phyloP scores from a whole-genome alignment of 2,888 invertebrate species.

The Nebria brevicollis region DNA sequence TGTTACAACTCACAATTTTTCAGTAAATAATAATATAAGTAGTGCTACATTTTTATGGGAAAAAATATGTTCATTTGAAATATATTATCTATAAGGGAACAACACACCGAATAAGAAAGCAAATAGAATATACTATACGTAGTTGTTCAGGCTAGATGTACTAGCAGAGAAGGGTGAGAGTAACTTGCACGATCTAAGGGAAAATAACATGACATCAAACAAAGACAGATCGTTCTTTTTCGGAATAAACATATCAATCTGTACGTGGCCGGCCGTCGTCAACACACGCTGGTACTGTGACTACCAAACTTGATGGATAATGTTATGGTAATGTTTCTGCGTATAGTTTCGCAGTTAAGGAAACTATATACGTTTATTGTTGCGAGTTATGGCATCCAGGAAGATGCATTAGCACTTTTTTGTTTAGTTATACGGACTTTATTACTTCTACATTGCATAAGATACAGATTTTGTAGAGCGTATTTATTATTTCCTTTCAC shows the following conservation, averaged over 20 bases:
- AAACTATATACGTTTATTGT: conserved; percentile 38
- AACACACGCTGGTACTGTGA: neutral
- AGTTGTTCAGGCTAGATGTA: neutral
- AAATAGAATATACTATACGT: neutral
- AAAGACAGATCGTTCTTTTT: conserved; percentile 41
- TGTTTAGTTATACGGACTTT: neutral
- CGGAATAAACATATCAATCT: conserved; percentile 44
- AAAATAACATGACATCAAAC: conserved; percentile 44
- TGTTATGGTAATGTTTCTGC: conserved; percentile 38
- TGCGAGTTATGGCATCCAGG: conserved; percentile 17
- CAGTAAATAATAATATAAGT: too few relatives aligned
- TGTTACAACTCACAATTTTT: neutral
- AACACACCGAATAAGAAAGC: too few relatives aligned
- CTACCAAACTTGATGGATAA: conserved; percentile 42
- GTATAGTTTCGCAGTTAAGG: neutral
- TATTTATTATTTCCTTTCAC: neutral
- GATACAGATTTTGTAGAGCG: neutral
- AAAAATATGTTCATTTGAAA: too few relatives aligned
- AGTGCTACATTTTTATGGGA: too few relatives aligned
- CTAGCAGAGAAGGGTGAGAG: neutral
- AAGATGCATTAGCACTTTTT: neutral
- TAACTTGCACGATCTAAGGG: conserved; percentile 31
- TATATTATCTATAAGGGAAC: too few relatives aligned
- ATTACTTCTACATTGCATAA: neutral
- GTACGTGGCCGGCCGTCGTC: neutral